These are phyloP conservation scores for Sterna hirundo DNA, from an alignment of 2,113 vertebrate genomes.

Conservation along the genomic window DNA sequence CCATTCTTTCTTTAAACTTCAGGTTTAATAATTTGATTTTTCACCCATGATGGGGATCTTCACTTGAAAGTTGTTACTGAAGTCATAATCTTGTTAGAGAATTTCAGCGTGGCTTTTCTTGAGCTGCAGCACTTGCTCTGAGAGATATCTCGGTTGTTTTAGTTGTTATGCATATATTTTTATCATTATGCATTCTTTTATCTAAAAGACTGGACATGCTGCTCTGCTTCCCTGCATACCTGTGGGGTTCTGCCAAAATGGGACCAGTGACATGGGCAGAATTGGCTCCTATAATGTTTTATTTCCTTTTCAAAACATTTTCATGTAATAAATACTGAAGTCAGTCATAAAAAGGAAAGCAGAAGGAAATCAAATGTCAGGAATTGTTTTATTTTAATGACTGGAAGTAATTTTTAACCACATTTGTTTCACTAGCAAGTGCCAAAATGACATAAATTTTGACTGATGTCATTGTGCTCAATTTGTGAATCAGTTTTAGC, in stretches of 20 bases:
- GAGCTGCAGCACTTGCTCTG: not conserved
- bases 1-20: not conserved
- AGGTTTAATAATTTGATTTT: not conserved
- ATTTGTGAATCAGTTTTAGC: not conserved
- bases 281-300: not conserved
- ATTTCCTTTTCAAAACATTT: not conserved
- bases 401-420: constrained; percentile 13
- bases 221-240: not conserved
- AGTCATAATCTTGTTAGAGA: not conserved
- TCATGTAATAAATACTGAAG: not conserved
- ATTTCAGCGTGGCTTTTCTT: not conserved
- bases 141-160: not conserved
- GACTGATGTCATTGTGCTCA: not conserved
- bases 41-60: not conserved
- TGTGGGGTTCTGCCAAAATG: not conserved
- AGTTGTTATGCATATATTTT: not conserved
- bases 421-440: not conserved
- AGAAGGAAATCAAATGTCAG: constrained; percentile 15
- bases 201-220: not conserved
- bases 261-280: not conserved
- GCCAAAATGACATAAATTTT: constrained; percentile 12
- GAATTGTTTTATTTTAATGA: constrained; percentile 18
- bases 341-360: not conserved
- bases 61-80: not conserved
- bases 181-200: not conserved